Percentiles rank a stretch among this genome's conserved stretches.
These are phyloP conservation scores for Eucidaris tribuloides DNA, from an alignment of 35 echinoderm and acorn worm species.

Conservation along the genomic window DNA sequence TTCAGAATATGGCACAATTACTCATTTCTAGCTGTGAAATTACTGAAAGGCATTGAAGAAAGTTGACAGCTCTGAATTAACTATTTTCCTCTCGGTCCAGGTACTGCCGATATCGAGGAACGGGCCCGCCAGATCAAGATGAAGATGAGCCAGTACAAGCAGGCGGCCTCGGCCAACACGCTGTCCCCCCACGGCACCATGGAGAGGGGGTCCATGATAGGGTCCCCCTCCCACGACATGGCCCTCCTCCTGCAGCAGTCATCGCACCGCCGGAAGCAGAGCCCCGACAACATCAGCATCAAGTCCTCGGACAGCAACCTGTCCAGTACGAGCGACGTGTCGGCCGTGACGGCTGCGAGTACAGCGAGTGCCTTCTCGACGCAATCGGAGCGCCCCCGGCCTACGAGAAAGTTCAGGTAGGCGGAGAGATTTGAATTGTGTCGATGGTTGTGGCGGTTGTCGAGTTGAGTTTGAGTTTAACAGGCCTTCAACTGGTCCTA, in stretches of 20 bases:
- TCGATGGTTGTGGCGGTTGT: too few relatives aligned
- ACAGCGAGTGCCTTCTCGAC: conserved; percentile 91
- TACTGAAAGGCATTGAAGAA: too few relatives aligned
- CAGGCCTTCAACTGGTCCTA: too few relatives aligned
- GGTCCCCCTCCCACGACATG: conserved; percentile 25
- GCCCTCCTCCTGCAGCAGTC: conserved; percentile 23
- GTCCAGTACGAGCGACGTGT: conserved; percentile 96
- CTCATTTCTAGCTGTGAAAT: too few relatives aligned
- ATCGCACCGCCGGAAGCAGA: conserved; percentile 80
- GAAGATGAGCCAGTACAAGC: conserved; percentile 97
- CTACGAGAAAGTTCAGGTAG: conserved; percentile 97
- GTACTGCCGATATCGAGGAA: conserved; percentile 85
- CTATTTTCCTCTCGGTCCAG: conserved; percentile 1
- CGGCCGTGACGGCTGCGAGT: conserved; percentile 87
- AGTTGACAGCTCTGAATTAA: too few relatives aligned
- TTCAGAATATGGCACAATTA: too few relatives aligned
- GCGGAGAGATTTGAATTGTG: too few relatives aligned
- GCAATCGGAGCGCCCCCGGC: conserved; percentile 86
- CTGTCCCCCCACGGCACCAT: conserved; percentile 66
- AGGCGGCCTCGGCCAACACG: conserved; percentile 72
- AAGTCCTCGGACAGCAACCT: conserved; percentile 98
- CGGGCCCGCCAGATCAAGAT: conserved; percentile 94
- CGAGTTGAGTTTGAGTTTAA: too few relatives aligned
- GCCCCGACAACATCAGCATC: conserved; percentile 97
- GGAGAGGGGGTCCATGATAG: neutral